Evolutionary conservation across 64 coral and sea anemone genomes (phyloP), one percentile per base, ranked within the genome.

Genomic region (Platygyra sinensis): DNA sequence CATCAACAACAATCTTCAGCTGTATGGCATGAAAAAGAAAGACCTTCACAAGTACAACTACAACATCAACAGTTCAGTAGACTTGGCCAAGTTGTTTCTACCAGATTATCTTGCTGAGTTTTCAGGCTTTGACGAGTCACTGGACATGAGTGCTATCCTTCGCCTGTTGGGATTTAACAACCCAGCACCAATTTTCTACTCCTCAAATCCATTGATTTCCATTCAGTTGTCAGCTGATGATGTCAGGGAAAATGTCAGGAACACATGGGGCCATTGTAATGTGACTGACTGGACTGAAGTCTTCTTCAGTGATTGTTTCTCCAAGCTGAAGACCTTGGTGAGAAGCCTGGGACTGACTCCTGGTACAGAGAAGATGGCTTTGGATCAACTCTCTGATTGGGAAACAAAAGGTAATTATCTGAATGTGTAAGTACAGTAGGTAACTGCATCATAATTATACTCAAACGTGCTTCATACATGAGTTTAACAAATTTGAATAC

Each of bases 181-280:
- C 15, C 54, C 54, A 13, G 54, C 54, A 1, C 54, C 54, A 1
- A 57, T 57, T 57, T 57, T 57, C 15, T 8, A 57, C 15, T 57
- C 54, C 1, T 0, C 15, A 57, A 57, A 57, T 15, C 54, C 54
- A 57, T 57, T 57, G 54, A 57, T 57, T 57, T 57, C 54, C 15
- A 57, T 57, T 57, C 54, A 57, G 54, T 14, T 8, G 0, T 57
- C 54, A 57, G 54, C 54, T 57, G 54, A 57, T 15, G 12, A 57
- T 75, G 86, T 93, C 11, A 30, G 86, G 10, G 72, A 71, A 22
- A 75, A 65, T 27, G 91, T 93, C 20, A 80, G 91, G 31, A 93
- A 93, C 52, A 86, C 88, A 31, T 93, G 91, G 91, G 91, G 86
- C 19, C 91, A 93, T 49, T 93, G 75, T 31, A 88, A 93, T 59